phyloP scores from a whole-genome alignment of 37 sponge, comb jelly and placozoan genomes.

The Spongia lamella region DNA sequence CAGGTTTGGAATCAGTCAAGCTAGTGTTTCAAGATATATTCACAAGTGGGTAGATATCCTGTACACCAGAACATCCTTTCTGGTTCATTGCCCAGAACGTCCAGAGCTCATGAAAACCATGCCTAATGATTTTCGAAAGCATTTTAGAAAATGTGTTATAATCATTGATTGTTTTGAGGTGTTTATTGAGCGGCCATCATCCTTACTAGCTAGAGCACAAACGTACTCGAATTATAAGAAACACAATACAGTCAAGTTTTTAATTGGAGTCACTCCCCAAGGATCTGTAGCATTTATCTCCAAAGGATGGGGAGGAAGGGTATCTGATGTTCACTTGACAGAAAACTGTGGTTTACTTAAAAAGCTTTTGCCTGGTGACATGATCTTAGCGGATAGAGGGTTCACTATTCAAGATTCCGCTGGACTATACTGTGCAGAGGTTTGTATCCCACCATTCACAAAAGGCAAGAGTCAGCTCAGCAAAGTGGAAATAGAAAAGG shows the following conservation, averaged over 20 bases:
- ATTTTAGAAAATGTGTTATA: conserved; percentile 8
- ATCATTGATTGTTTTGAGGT: conserved; percentile 44
- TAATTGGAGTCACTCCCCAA: conserved; percentile 32
- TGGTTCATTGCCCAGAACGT: neutral
- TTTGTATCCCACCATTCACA: conserved; percentile 30
- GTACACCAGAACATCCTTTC: neutral
- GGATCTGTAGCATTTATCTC: conserved; percentile 28
- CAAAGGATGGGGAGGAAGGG: conserved; percentile 35
- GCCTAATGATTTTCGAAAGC: conserved; percentile 4
- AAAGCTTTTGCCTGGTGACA: conserved; percentile 17
- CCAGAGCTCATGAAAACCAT: neutral
- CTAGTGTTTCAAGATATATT: conserved; percentile 21
- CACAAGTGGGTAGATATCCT: neutral
- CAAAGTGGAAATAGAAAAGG: conserved; percentile 28
- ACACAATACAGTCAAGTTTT: conserved; percentile 42
- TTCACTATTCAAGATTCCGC: conserved; percentile 24
- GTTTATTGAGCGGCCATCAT: conserved; percentile 31
- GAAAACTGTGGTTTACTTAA: conserved; percentile 24
- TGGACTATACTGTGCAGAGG: conserved; percentile 29
- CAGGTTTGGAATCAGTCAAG: conserved; percentile 15
- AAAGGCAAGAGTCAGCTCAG: conserved; percentile 22
- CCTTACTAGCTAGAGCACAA: conserved; percentile 7
- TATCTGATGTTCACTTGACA: conserved; percentile 27
- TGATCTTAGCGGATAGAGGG: conserved; percentile 19
- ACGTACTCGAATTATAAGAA: conserved; percentile 36